A percentile compares a stretch with the other conserved stretches of the same genome.
Evolutionary conservation across 2,888 invertebrate genomes (phyloP).

Genomic region (Arctia plantaginis): DNA sequence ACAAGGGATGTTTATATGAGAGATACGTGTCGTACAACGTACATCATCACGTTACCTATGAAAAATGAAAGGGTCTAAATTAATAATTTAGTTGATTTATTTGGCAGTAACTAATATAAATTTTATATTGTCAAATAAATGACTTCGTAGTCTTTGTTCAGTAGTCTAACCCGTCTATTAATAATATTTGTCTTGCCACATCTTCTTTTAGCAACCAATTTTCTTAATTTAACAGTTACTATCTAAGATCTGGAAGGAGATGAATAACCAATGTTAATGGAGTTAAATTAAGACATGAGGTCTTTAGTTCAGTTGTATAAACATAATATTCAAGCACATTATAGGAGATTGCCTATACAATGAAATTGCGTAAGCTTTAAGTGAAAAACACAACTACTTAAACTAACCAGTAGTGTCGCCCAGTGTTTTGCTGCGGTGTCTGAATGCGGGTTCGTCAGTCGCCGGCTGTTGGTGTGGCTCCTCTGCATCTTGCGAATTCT

Average conservation of each 20-base stretch:
- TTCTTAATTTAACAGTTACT: neutral
- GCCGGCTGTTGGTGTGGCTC: conserved; percentile 70
- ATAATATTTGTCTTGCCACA: neutral
- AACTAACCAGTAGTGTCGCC: conserved; percentile 91
- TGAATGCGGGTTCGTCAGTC: conserved; percentile 85
- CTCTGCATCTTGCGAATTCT: conserved; percentile 90
- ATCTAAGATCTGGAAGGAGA: neutral
- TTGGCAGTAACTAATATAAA: neutral
- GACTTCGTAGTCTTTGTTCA: neutral
- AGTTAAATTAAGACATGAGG: neutral
- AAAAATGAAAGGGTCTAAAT: too few species aligned
- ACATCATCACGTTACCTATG: too few species aligned
- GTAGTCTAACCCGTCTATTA: neutral
- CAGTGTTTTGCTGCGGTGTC: conserved; percentile 96
- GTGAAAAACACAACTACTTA: neutral
- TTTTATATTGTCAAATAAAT: too few species aligned
- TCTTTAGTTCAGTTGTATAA: neutral
- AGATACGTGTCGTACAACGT: too few species aligned
- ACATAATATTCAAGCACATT: neutral
- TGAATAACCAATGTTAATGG: neutral
- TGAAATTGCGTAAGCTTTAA: neutral
- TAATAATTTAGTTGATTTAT: too few species aligned
- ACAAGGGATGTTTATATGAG: too few species aligned
- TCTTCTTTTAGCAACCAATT: neutral
- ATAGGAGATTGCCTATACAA: neutral